These are phyloP conservation scores for Cerastis rubricosa DNA, from an alignment of 2,888 invertebrate species.

Conservation along the genomic window DNA sequence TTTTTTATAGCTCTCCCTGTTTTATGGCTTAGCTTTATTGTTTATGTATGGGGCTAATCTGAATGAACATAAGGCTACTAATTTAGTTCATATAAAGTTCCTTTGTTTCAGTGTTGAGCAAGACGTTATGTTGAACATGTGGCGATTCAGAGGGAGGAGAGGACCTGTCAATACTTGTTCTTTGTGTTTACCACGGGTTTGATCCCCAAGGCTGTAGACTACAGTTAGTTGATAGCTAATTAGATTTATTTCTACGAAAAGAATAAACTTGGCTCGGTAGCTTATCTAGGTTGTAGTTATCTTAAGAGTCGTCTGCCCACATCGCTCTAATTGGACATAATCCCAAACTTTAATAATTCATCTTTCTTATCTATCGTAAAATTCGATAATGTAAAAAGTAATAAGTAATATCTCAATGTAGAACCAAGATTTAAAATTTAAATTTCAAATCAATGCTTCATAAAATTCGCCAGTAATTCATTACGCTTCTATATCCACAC, in stretches of 20 bases:
- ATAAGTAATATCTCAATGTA: slow-evolving; percentile 32
- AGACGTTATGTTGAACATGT: slow-evolving; percentile 20
- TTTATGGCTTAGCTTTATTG: slow-evolving; percentile 51
- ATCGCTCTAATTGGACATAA: slow-evolving; percentile 24
- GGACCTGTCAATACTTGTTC: slow-evolving; percentile 10
- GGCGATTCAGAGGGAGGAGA: slow-evolving; percentile 10
- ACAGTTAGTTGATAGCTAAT: slow-evolving; percentile 6
- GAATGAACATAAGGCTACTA: slow-evolving; percentile 20
- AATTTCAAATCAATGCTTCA: slow-evolving; percentile 50
- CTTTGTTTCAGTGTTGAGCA: slow-evolving; percentile 24
- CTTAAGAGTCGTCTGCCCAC: neutral
- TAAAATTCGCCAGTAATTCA: slow-evolving; percentile 52
- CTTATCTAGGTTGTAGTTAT: neutral
- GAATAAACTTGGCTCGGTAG: neutral
- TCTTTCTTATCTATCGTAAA: slow-evolving; percentile 6
- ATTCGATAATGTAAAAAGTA: slow-evolving; percentile 25
- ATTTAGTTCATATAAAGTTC: slow-evolving; percentile 10
- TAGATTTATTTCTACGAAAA: slow-evolving; percentile 7
- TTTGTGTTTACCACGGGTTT: slow-evolving; percentile 1
- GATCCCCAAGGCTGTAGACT: neutral
- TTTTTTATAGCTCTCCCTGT: slow-evolving; percentile 51
- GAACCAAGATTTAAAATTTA: slow-evolving; percentile 38
- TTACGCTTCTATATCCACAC: slow-evolving; percentile 50
- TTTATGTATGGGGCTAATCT: slow-evolving; percentile 46
- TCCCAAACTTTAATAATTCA: slow-evolving; percentile 19